Evolutionary conservation across 2,888 invertebrate species (phyloP).

Genomic region (Ophion obscuratus): DNA sequence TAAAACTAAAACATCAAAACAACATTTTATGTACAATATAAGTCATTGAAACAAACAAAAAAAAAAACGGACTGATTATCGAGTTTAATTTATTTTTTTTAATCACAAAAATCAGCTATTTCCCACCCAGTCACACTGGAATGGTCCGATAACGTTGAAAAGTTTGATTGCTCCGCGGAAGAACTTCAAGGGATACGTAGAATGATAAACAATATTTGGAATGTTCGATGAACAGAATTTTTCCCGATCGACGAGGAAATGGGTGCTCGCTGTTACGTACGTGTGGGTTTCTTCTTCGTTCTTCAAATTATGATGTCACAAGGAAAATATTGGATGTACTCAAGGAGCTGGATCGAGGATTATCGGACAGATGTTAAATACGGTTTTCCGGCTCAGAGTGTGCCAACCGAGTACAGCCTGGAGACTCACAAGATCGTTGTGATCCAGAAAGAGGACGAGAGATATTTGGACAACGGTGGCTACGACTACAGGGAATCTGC

Average conservation of each 20-base stretch:
- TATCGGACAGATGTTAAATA: conserved; percentile 52
- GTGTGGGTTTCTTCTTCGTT: conserved; percentile 16
- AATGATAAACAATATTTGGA: too few relatives aligned
- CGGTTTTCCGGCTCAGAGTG: conserved; percentile 48
- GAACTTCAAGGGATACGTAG: background rate
- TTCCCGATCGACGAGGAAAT: conserved; percentile 15
- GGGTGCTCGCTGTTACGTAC: conserved; percentile 8
- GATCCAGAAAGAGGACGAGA: conserved; percentile 52
- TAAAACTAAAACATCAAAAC: too few relatives aligned
- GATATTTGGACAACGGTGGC: conserved; percentile 42
- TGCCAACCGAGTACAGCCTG: conserved; percentile 54
- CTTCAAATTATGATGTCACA: conserved; percentile 37
- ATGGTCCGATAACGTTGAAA: too few relatives aligned
- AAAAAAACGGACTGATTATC: too few relatives aligned
- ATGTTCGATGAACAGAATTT: too few relatives aligned
- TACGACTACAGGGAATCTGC: conserved; percentile 56
- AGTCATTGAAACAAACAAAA: too few relatives aligned
- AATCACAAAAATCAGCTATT: too few relatives aligned
- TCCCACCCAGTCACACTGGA: too few relatives aligned
- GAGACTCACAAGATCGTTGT: conserved; percentile 61
- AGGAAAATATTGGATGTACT: conserved; percentile 59
- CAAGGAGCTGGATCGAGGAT: conserved; percentile 64
- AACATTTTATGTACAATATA: too few relatives aligned
- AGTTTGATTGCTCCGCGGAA: too few relatives aligned
- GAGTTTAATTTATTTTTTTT: too few relatives aligned